Evolutionary conservation across 2,113 vertebrate genomes (phyloP), one percentile per base, ranked within the genome.

Genomic region (Gavia stellata): DNA sequence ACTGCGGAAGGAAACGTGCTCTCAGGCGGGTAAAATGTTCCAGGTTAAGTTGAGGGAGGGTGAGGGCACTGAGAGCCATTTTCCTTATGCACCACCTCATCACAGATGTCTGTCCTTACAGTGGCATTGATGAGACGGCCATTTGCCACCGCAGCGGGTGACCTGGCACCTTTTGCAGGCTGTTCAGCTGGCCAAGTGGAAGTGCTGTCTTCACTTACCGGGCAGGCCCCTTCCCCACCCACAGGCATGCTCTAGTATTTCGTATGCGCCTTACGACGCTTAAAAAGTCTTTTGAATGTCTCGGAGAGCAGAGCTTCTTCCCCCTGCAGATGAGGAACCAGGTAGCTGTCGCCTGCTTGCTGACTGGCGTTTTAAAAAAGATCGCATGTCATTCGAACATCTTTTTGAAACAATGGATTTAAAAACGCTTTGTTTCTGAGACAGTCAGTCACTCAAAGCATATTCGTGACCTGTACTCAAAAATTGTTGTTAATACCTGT

Each of bases 1-100:
- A 4, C 52, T 28, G 1, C 1, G 13, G 90, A 59, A 82, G 92
- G 44, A 73, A 80, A 20, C 2, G 0, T 0, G 3, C 44, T 68
- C 15, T 62, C 38, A 0, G 56, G 56, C 1, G 0, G 0, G 66
- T 40, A 38, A 67, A 42, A 15, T 3, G 14, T 8, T n/a, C 3
- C 1, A 36, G 75, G 79, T 70, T 49, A 29, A 28, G n/a, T 1
- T 50, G 42, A 79, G 79, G 71, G 45, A 90, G 52, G 38, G 14
- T 3, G 25, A 73, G 82, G 86, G 74, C 74, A n/a, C 47, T 0
- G 14, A 47, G 52, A 63, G 17, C 36, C 26, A 0, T 58, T 67
- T 83, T 65, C 61, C 50, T 66, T 24, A 9, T 0, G 8, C 26
- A 25, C 13, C 44, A 10, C n/a, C 50, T 67, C 61, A 17, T 15